Evolutionary conservation across 2,113 vertebrate species (phyloP).

Genomic region (Chaetorhynchus papuensis): DNA sequence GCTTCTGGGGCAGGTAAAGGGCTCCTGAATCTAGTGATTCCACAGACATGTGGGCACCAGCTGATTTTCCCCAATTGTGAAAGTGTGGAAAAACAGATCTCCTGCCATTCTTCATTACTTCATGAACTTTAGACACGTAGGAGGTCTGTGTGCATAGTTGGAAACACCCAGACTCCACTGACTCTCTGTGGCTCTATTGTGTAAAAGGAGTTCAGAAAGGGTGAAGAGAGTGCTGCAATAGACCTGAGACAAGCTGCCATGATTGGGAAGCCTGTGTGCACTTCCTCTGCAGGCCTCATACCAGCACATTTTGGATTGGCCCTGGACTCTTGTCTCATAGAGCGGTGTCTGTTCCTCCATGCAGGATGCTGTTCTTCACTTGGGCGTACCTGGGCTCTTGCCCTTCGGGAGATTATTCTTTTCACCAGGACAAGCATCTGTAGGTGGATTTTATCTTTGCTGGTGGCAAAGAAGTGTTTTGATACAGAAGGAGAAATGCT

Average conservation of each 20-base stretch:
- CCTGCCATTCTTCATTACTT: neutral
- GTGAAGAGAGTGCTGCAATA: neutral
- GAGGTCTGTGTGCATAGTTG: neutral
- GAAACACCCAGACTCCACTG: neutral
- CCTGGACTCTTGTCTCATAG: neutral
- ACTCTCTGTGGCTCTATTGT: neutral
- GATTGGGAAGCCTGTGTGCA: fast-evolving
- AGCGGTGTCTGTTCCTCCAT: neutral
- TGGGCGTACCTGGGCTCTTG: fast-evolving
- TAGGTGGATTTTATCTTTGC: neutral
- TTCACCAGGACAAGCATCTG: neutral
- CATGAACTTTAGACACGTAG: neutral
- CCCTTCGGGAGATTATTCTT: neutral
- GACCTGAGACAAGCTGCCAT: neutral
- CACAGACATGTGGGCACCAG: neutral
- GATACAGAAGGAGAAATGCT: neutral
- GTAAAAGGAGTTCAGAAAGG: neutral
- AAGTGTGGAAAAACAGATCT: neutral
- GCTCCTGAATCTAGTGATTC: neutral
- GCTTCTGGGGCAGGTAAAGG: neutral
- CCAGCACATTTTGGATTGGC: fast-evolving
- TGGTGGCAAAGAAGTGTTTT: neutral
- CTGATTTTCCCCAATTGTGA: neutral
- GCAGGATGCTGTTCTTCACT: neutral
- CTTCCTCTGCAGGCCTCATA: neutral